Conservation (phyloP, 2,888 invertebrate genomes). For the Hetaerina titia region DNA sequence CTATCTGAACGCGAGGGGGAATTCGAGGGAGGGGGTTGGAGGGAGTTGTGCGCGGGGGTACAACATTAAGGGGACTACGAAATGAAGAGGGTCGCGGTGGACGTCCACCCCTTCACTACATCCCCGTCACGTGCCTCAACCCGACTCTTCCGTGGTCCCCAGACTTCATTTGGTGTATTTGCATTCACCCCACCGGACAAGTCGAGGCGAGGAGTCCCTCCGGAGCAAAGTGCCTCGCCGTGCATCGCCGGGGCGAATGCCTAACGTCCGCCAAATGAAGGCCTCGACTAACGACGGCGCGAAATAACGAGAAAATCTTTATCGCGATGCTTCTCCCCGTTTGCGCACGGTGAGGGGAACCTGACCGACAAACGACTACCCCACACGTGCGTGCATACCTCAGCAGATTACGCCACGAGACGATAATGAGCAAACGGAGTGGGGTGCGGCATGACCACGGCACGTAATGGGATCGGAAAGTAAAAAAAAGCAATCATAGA, state of each 20-base stretch:
- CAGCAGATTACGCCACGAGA: background rate
- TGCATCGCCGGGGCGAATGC: too few species aligned
- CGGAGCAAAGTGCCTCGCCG: background rate
- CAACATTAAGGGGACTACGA: background rate
- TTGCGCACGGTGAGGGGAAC: background rate
- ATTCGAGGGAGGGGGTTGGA: background rate
- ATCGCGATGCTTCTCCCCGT: background rate
- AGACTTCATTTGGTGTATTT: background rate
- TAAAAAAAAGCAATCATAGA: background rate
- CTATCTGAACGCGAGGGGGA: background rate
- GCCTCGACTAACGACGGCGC: background rate
- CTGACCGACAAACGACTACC: background rate
- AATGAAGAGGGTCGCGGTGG: background rate
- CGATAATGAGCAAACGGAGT: background rate
- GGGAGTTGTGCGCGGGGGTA: background rate
- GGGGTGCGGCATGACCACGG: background rate
- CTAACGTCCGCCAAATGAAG: background rate
- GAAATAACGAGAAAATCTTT: slow-evolving; percentile 18
- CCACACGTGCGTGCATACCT: background rate
- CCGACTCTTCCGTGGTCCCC: background rate
- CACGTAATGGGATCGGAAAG: background rate
- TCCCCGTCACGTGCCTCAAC: background rate
- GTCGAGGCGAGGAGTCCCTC: background rate
- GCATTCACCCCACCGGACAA: background rate
- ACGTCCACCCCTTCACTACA: background rate